These are phyloP conservation scores for Pogonomyrmex californicus DNA, from an alignment of 1,140 invertebrate species.

Conservation along the genomic window DNA sequence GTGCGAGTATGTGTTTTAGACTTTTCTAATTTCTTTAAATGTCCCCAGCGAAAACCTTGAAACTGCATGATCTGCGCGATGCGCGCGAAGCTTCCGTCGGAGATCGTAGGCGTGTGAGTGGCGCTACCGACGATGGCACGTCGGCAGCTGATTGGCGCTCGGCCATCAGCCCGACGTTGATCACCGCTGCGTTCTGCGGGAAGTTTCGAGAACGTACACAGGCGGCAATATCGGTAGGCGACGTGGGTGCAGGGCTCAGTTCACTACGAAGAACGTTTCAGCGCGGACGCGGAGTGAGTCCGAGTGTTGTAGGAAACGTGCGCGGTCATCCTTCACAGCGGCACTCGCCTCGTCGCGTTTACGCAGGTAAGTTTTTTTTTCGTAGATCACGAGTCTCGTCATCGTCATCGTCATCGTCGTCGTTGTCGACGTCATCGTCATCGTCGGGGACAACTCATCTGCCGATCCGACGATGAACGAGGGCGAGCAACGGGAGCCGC, in stretches of 20 bases:
- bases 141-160: constrained; percentile 67
- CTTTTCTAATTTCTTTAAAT: background rate
- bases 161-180: constrained; percentile 45
- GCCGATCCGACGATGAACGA: background rate
- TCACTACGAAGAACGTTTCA: constrained; percentile 65
- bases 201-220: constrained; percentile 75
- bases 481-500: background rate
- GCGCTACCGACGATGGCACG: constrained; percentile 32
- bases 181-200: constrained; percentile 64
- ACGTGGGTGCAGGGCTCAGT: constrained; percentile 60
- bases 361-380: constrained; percentile 56
- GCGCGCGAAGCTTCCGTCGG: constrained; percentile 15
- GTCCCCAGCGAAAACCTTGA: background rate
- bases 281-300: background rate
- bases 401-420: background rate
- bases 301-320: constrained; percentile 43
- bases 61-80: constrained; percentile 53
- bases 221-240: constrained; percentile 66
- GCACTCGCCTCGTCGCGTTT: constrained; percentile 49
- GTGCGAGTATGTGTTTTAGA: too few species aligned
- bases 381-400: constrained; percentile 19
- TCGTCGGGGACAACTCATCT: background rate
- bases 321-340: constrained; percentile 58
- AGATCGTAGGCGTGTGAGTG: constrained; percentile 51
- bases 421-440: background rate